Evolutionary conservation across 2,888 invertebrate genomes (phyloP).

Genomic region (Steromphala cineraria): DNA sequence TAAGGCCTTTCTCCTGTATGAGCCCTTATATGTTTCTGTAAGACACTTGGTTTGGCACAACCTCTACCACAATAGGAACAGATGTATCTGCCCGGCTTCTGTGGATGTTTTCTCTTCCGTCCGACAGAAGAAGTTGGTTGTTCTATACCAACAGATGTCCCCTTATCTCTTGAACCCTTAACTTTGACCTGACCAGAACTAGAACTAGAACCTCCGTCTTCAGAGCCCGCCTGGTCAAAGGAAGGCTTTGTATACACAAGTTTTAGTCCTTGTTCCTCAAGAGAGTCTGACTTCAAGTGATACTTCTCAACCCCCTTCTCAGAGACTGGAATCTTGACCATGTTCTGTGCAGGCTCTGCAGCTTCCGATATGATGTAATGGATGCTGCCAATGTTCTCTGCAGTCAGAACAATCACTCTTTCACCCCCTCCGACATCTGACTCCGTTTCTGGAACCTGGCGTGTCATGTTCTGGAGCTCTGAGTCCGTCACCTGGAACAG

Average conservation of each 20-base stretch:
- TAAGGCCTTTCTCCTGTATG: slow-evolving; percentile 95
- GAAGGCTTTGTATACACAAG: slow-evolving; percentile 45
- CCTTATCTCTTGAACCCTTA: not conserved
- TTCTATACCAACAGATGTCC: slow-evolving; percentile 8
- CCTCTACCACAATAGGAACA: slow-evolving; percentile 92
- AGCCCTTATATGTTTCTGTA: slow-evolving; percentile 94
- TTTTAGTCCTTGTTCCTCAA: slow-evolving; percentile 46
- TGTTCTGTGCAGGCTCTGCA: slow-evolving; percentile 10
- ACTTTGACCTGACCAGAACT: slow-evolving; percentile 4
- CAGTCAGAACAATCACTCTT: slow-evolving; percentile 25
- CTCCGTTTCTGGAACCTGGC: slow-evolving; percentile 42
- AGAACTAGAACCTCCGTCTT: not conserved
- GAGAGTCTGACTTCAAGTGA: slow-evolving; percentile 44
- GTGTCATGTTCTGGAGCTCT: slow-evolving; percentile 69
- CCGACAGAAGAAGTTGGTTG: slow-evolving; percentile 33
- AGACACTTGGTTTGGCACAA: slow-evolving; percentile 94
- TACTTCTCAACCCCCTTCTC: slow-evolving; percentile 35
- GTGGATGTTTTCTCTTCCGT: slow-evolving; percentile 55
- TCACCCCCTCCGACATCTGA: slow-evolving; percentile 23
- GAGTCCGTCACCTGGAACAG: slow-evolving; percentile 73
- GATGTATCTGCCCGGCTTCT: slow-evolving; percentile 82
- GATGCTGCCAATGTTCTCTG: slow-evolving; percentile 16
- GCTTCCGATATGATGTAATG: slow-evolving; percentile 8
- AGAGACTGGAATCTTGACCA: slow-evolving; percentile 24
- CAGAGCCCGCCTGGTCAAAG: slow-evolving; percentile 26